phyloP scores from a whole-genome alignment of 2,797 vertebrate species.

The Furcifer pardalis region DNA sequence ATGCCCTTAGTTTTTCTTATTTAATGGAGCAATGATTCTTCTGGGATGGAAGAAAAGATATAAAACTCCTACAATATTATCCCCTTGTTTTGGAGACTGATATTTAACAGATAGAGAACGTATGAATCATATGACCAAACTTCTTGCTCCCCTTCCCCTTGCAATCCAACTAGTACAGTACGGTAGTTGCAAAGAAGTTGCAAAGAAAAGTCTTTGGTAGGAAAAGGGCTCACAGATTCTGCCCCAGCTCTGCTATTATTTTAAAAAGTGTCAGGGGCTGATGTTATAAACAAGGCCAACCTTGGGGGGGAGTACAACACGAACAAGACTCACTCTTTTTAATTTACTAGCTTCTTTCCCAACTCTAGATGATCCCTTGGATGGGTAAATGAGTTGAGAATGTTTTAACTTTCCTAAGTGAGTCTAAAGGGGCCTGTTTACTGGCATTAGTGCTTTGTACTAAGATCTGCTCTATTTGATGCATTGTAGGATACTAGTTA shows the following conservation, averaged over 20 bases:
- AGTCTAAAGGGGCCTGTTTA: accelerated
- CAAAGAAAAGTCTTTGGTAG: background rate
- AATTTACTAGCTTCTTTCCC: slow-evolving; percentile 9
- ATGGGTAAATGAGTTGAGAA: accelerated
- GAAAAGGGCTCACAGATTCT: background rate
- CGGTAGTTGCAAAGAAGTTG: background rate
- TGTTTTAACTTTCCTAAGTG: background rate
- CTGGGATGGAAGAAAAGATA: background rate
- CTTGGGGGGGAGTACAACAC: slow-evolving; percentile 33
- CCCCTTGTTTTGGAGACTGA: background rate
- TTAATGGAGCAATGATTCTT: background rate
- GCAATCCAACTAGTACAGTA: background rate
- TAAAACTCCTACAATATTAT: background rate
- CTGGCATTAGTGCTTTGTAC: accelerated
- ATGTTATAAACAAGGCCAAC: background rate
- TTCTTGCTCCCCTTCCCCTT: background rate
- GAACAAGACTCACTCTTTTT: slow-evolving; percentile 47
- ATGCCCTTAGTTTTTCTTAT: background rate
- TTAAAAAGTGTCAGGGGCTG: background rate
- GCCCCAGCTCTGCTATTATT: background rate
- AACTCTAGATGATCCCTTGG: accelerated
- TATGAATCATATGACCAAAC: background rate
- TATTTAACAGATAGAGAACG: background rate
- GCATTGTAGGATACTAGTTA: slow-evolving; percentile 18
- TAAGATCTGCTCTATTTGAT: slow-evolving; percentile 1